phyloP scores from a whole-genome alignment of 2,113 vertebrate genomes.

The Sorex fumeus region DNA sequence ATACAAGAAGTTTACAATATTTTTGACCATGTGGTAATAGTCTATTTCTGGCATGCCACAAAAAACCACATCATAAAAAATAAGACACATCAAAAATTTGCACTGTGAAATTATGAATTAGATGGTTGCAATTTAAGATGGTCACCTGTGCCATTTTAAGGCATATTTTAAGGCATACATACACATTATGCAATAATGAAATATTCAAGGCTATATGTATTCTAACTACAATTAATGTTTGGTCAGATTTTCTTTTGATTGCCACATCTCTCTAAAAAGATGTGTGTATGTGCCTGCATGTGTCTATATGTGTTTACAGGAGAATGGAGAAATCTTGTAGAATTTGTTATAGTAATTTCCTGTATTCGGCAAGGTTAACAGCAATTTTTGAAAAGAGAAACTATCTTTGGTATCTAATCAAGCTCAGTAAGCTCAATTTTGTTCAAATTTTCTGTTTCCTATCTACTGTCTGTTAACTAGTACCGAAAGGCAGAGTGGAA shows the following conservation, averaged over 20 bases:
- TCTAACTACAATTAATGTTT: conserved; percentile 8
- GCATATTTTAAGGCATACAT: not conserved
- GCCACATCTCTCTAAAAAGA: not conserved
- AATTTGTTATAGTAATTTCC: not conserved
- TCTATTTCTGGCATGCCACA: not conserved
- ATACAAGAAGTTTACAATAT: not conserved
- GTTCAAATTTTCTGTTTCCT: conserved; percentile 41
- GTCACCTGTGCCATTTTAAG: conserved; percentile 36
- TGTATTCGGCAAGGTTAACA: conserved; percentile 23
- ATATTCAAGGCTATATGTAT: not conserved
- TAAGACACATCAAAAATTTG: not conserved
- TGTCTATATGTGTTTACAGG: not conserved
- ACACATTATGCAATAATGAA: not conserved
- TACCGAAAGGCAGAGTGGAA: not conserved
- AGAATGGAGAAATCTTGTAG: not conserved
- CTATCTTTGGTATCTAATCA: not conserved
- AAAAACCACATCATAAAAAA: conserved; percentile 24
- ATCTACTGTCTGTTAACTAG: not conserved
- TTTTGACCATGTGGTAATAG: not conserved
- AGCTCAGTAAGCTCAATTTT: conserved; percentile 9
- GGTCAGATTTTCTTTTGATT: not conserved
- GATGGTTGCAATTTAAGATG: not conserved
- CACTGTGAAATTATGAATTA: conserved; percentile 40
- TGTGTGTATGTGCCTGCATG: not conserved
- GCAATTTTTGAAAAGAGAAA: conserved; percentile 23